Evolutionary conservation across 2,888 invertebrate species (phyloP), one percentile per base, ranked within the genome.

Genomic region (Brenthis daphne): DNA sequence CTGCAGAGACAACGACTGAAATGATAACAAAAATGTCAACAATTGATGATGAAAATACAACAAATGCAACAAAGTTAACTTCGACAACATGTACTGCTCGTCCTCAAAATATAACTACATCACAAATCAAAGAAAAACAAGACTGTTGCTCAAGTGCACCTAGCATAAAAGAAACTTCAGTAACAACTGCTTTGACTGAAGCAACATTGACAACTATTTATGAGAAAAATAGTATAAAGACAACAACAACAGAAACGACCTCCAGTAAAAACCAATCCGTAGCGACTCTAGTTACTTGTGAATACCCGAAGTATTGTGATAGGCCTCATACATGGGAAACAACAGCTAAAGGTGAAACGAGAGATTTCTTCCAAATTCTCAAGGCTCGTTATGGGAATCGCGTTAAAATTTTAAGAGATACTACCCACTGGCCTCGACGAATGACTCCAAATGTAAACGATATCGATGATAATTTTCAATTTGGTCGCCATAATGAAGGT

Each of bases 251-350:
- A 48, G 64, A 64, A 11, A 60, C 55, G 48, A 68, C 48, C 29
- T 20, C 50, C 29, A 64, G 50, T 16, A 47, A 60, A 0, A 47
- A 11, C 33, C 24, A 57, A 13, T n/a, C 43, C 6, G n/a, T 55
- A 12, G 8, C 37, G 1, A 13, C 57, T 20, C 53, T 51, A n/a
- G 20, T 13, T 5, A n/a, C 43, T 54, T 73, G 71, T n/a, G 64
- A 65, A 1, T 83, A 80, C 75, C 81, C 83, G 2, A 72, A 82
- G 57, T 70, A 81, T 37, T 92, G 91, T 64, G 71, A 82, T n/a
- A 71, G 79, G 51, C 90, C 89, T 1, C 60, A 66, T 1, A 85
- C 85, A 1, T 92, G 92, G 92, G 89, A 89, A 70, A 90, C 90
- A 0, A 91, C 92, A n/a, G 61, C 73, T 1, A 68, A 72, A 53